A percentile compares a stretch with the other conserved stretches of the same genome.
These are phyloP conservation scores for Cephus nigrinus DNA, from an alignment of 2,888 invertebrate species.

Conservation along the genomic window DNA sequence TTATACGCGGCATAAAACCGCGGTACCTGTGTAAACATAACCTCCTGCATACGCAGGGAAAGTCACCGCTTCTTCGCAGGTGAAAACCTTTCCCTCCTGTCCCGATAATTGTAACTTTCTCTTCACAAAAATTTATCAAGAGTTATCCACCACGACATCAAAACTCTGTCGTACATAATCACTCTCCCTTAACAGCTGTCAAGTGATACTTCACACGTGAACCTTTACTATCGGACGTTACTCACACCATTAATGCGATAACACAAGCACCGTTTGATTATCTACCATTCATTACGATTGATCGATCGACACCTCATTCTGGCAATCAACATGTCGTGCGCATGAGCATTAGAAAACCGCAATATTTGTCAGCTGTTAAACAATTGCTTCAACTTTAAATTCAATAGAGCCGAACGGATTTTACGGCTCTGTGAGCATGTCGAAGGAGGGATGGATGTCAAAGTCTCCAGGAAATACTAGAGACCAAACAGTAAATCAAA, in stretches of 20 bases:
- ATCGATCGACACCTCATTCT: background rate
- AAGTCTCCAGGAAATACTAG: background rate
- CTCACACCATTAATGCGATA: background rate
- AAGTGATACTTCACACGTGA: constrained; percentile 11
- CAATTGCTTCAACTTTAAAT: background rate
- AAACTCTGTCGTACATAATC: constrained; percentile 24
- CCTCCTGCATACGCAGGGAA: constrained; percentile 13
- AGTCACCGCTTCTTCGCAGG: background rate
- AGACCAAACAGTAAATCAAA: background rate
- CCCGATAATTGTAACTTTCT: background rate
- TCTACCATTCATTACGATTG: background rate
- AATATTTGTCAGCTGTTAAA: background rate
- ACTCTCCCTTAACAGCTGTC: constrained; percentile 31
- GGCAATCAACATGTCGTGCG: background rate
- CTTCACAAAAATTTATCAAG: background rate
- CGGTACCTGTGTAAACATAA: constrained; percentile 30
- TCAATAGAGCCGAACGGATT: background rate
- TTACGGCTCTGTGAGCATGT: background rate
- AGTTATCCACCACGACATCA: constrained; percentile 17
- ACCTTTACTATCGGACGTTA: background rate
- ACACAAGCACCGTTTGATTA: background rate
- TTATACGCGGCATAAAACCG: constrained; percentile 2
- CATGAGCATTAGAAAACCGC: background rate
- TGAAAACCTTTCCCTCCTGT: background rate
- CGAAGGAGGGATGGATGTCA: background rate